These are phyloP conservation scores for Ischnus inquisitorius DNA, from an alignment of 2,888 invertebrate species.

Conservation along the genomic window DNA sequence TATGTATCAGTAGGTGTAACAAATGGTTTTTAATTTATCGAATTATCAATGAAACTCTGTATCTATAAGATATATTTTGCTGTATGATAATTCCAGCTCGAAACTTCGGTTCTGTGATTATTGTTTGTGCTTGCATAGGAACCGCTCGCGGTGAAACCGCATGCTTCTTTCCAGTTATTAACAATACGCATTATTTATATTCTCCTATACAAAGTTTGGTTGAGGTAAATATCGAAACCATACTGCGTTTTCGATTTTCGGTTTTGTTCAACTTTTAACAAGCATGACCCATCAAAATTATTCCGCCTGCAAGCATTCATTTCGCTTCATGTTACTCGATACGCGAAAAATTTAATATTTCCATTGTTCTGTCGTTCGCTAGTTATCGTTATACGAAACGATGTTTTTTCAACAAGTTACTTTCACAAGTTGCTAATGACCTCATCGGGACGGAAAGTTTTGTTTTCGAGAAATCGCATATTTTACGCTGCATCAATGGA, in stretches of 20 bases:
- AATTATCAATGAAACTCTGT: neutral
- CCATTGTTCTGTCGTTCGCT: no score
- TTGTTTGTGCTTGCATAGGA: neutral
- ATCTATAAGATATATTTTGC: neutral
- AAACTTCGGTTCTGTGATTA: neutral
- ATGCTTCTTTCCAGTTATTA: neutral
- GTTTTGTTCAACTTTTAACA: neutral
- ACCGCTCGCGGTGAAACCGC: no score
- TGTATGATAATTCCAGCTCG: neutral
- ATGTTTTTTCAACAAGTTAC: neutral
- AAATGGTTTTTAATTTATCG: neutral
- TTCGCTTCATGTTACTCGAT: neutral
- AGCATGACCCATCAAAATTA: neutral
- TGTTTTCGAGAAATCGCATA: slow-evolving; percentile 5
- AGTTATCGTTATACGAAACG: neutral
- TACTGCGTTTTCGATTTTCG: neutral
- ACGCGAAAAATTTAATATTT: neutral
- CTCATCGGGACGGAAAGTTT: neutral
- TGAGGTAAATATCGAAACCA: neutral
- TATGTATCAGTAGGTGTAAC: no score
- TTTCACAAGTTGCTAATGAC: neutral
- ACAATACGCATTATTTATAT: neutral
- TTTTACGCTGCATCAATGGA: neutral
- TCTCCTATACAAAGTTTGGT: neutral
- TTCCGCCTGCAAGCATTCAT: neutral